A percentile compares a stretch with the other conserved stretches of the same genome.
Evolutionary conservation across 1,140 invertebrate species (phyloP).

Genomic region (Aleiodes sp.): DNA sequence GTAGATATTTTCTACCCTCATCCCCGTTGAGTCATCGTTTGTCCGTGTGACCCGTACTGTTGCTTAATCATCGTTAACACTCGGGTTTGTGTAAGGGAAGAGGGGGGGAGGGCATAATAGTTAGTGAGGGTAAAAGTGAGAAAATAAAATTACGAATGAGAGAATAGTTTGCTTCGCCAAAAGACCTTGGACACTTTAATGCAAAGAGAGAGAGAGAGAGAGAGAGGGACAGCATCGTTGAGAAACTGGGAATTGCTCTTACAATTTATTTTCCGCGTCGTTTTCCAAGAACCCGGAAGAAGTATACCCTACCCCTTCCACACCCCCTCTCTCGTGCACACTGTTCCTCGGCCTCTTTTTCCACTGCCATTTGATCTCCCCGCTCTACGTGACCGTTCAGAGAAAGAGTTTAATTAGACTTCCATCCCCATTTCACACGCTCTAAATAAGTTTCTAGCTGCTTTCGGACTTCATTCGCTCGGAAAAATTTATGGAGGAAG

Average conservation of each 20-base stretch:
- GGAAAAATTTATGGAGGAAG: conserved; percentile 12
- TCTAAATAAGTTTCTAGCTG: conserved; percentile 1
- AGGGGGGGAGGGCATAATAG: not conserved
- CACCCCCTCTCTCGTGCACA: no score
- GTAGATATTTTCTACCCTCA: not conserved
- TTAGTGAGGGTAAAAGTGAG: no score
- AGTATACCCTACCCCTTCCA: not conserved
- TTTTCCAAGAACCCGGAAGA: conserved; percentile 14
- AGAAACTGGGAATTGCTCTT: conserved; percentile 27
- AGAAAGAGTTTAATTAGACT: conserved; percentile 38
- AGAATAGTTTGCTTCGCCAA: conserved; percentile 9
- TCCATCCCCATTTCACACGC: conserved; percentile 20
- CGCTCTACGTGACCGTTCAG: conserved; percentile 32
- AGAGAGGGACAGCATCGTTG: not conserved
- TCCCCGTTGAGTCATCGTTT: not conserved
- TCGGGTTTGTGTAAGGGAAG: not conserved
- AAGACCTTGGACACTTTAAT: conserved; percentile 2
- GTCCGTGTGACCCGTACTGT: conserved; percentile 7
- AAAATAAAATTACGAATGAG: not conserved
- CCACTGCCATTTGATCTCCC: not conserved
- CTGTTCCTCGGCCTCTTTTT: no score
- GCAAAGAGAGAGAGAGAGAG: not conserved
- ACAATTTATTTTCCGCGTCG: conserved; percentile 33
- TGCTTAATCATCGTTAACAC: conserved; percentile 38
- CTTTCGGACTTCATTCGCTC: not conserved